Base-by-base conservation (phyloP, 1,140 invertebrate genomes). In the Rhopalosiphum maidis region DNA sequence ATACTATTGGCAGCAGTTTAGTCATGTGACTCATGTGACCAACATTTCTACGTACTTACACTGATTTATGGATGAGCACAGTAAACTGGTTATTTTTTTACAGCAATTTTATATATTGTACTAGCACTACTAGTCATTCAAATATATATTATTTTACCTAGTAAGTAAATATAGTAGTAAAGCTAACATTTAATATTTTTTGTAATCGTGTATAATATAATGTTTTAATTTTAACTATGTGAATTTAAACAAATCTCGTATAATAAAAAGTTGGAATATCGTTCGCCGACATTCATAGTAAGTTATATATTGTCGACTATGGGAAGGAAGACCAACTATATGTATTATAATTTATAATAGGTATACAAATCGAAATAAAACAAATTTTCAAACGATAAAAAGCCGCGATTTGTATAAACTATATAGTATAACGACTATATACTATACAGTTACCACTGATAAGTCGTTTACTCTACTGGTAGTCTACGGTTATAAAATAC, bases 11-110 rank as follows among this genome's bases (percentile, higher is more conserved):
- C 87, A 25, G 48, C 46, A 51, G 51, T 91, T 91, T 46, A 91
- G 25, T 11, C 11, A 91, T 68, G 43, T 91, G 90, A 91, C 90
- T 68, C 54, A 91, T 90, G 23, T 90, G 89, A 90, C 89, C 89
- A 90, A 90, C 55, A 77, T 90, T 91, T 77, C 54, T 43, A 77
- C 37, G 55, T 68, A 68, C 37, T 4, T 46, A 46, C 55, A 43
- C 54, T 46, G 90, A 77, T 91, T 91, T 91, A 91, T 91, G 55
- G 55, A 35, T 82, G 43, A 91, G 43, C 25, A 46, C 22, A 22
- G 48, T 51, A 51, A 83, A 91, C 68, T 37, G 41, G 90, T 83
- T 91, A 25, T 91, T 91, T 82, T 60, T 43, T 88, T 35, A 51
- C 21, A 55, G 48, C 37, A 35, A 37, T 89, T 89, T 54, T 25